phyloP scores from a whole-genome alignment of 2,888 invertebrate species.

The Hirtodrosophila confusa region DNA sequence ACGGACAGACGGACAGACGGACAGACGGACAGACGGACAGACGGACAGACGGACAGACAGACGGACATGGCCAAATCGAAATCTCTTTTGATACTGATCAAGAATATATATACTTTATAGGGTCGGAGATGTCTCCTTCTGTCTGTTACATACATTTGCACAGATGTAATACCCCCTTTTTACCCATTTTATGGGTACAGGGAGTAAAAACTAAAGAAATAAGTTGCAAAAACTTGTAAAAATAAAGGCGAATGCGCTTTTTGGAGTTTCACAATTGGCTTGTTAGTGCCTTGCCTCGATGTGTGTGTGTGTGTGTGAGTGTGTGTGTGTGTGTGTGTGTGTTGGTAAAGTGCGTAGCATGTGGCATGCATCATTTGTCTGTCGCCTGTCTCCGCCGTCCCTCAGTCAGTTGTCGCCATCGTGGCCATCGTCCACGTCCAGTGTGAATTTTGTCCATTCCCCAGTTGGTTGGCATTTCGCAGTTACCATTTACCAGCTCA shows the following conservation, averaged over 20 bases:
- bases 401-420: slow-evolving; percentile 59
- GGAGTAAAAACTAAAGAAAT: background rate
- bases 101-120: no score
- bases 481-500: slow-evolving; percentile 24
- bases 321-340: slow-evolving; percentile 12
- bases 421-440: slow-evolving; percentile 46
- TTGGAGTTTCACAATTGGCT: slow-evolving; percentile 25
- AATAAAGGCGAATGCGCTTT: slow-evolving; percentile 18
- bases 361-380: slow-evolving; percentile 65
- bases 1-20: no score
- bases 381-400: slow-evolving; percentile 20
- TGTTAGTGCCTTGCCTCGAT: slow-evolving; percentile 25
- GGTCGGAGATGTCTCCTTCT: no score
- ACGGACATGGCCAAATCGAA: no score
- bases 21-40: no score
- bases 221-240: background rate
- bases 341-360: slow-evolving; percentile 58
- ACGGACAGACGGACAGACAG: no score
- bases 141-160: no score
- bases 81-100: no score
- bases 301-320: slow-evolving; percentile 10
- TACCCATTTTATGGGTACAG: no score
- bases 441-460: slow-evolving; percentile 50
- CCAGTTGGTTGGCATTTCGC: slow-evolving; percentile 36
- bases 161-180: no score